Percentiles rank a stretch among this genome's conserved stretches.
phyloP scores from a whole-genome alignment of 1,140 invertebrate species.

The Musca vetustissima region DNA sequence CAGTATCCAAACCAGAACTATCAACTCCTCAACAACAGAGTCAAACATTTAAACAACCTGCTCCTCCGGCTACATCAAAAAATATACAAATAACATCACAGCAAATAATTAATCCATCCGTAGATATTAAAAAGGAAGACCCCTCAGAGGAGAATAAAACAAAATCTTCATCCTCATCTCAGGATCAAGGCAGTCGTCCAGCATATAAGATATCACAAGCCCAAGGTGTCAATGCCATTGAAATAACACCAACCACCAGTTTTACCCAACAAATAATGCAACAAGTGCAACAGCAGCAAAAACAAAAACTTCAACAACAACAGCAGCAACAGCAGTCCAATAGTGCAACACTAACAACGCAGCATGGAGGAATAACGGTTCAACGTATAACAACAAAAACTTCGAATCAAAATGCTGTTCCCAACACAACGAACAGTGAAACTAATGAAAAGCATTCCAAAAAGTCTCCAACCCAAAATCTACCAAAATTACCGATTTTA shows the following conservation, averaged over 20 bases:
- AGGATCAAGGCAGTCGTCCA: conserved; percentile 11
- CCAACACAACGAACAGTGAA: too few species aligned
- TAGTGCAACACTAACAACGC: conserved; percentile 27
- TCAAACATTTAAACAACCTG: conserved; percentile 1
- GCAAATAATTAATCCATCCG: conserved; percentile 25
- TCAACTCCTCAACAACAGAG: conserved; percentile 20
- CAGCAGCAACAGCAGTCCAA: conserved; percentile 24
- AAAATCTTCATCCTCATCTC: too few species aligned
- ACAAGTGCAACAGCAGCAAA: conserved; percentile 31
- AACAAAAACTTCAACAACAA: conserved; percentile 23
- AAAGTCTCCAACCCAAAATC: neutral
- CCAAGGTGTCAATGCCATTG: conserved; percentile 24
- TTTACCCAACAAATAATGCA: conserved; percentile 34
- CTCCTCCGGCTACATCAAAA: neutral
- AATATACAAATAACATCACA: conserved; percentile 29
- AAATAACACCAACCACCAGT: conserved; percentile 31
- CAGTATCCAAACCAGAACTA: neutral
- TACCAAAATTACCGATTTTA: conserved; percentile 39
- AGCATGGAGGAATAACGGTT: conserved; percentile 35
- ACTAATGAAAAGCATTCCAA: too few species aligned
- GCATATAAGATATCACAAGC: conserved; percentile 28
- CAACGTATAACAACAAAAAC: conserved; percentile 42
- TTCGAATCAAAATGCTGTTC: too few species aligned
- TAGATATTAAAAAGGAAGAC: neutral
- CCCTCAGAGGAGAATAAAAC: neutral